phyloP scores from a whole-genome alignment of 2,113 vertebrate genomes.

The Dunckerocampus dactyliophorus region DNA sequence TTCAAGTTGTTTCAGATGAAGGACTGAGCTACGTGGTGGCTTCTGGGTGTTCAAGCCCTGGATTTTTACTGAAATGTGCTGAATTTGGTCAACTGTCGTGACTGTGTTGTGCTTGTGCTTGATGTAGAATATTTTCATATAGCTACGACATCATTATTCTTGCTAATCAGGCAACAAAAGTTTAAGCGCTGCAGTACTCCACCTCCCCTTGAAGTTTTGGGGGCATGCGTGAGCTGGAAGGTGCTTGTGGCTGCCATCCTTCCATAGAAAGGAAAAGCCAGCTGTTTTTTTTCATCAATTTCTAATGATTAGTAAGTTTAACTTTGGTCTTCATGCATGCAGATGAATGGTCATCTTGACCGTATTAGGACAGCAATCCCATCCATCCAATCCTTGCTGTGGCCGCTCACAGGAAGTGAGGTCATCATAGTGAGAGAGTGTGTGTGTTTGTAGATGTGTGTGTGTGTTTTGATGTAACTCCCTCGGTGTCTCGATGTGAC shows the following conservation, averaged over 20 bases:
- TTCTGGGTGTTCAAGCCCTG: too few species aligned
- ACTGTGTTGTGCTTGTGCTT: neutral
- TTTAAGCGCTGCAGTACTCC: too few species aligned
- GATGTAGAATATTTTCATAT: too few species aligned
- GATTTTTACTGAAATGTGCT: too few species aligned
- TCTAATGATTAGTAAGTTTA: neutral
- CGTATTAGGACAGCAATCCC: slow-evolving; percentile 51
- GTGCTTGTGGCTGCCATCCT: too few species aligned
- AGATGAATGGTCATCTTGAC: slow-evolving; percentile 45
- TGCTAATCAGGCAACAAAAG: too few species aligned
- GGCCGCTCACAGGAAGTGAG: slow-evolving; percentile 52
- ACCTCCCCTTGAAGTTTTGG: too few species aligned
- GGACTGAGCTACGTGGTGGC: too few species aligned
- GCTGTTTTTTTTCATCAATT: too few species aligned
- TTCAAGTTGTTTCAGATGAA: neutral
- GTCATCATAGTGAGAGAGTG: slow-evolving; percentile 39
- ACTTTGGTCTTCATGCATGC: neutral
- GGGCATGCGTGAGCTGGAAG: too few species aligned
- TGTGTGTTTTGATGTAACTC: slow-evolving; percentile 47
- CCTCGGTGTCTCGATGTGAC: slow-evolving; percentile 52
- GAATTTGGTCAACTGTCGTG: neutral
- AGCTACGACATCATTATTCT: too few species aligned
- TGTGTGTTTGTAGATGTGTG: slow-evolving; percentile 21
- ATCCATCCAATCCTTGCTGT: slow-evolving; percentile 26
- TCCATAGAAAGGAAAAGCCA: too few species aligned